These are phyloP conservation scores for Cercocebus atys DNA, from an alignment of 2,113 vertebrate species.

Conservation along the genomic window DNA sequence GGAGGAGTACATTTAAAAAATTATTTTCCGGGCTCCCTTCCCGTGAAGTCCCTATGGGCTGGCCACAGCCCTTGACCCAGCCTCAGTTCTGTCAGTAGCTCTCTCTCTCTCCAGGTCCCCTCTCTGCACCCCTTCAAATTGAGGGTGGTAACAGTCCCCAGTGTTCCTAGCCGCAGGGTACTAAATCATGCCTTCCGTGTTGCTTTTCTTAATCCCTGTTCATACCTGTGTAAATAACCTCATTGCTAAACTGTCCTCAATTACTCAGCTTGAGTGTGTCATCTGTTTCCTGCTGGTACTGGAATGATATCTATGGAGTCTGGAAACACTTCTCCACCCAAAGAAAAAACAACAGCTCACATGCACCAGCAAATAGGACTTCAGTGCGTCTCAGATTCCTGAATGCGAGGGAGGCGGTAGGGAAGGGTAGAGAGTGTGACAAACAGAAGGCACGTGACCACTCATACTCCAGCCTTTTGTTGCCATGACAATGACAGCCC, in stretches of 20 bases:
- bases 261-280: not conserved
- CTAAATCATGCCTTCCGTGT: not conserved
- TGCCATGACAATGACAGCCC: not conserved
- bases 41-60: fast-evolving
- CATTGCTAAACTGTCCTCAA: not conserved
- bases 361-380: not conserved
- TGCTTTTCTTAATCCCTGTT: not conserved
- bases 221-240: not conserved
- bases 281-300: not conserved
- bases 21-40: not conserved
- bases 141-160: not conserved
- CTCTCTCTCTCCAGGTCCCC: not conserved
- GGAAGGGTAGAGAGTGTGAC: not conserved
- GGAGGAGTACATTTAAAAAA: not conserved
- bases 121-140: not conserved
- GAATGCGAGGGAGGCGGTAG: not conserved
- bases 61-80: not conserved
- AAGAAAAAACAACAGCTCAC: not conserved
- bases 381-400: not conserved
- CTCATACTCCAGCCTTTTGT: not conserved
- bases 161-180: not conserved
- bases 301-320: not conserved
- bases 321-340: not conserved
- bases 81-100: not conserved
- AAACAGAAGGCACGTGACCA: not conserved